Percentiles rank a stretch among this genome's conserved stretches.
Evolutionary conservation across 2,113 vertebrate genomes (phyloP).

Genomic region (Paratilapia polleni): DNA sequence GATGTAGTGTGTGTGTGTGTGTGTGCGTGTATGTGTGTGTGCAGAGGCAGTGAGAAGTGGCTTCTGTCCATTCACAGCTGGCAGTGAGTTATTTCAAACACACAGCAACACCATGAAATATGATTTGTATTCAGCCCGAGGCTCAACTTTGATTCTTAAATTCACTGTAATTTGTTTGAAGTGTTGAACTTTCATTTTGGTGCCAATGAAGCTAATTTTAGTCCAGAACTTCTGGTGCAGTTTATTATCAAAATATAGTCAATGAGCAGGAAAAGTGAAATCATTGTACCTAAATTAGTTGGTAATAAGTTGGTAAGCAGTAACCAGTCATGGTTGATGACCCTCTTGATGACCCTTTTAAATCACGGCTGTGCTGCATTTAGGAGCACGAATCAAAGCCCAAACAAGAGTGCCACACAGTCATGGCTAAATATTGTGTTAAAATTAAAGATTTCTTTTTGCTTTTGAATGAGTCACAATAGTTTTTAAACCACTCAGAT

Average conservation of each 20-base stretch:
- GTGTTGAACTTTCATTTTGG: background rate
- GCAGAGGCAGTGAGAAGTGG: background rate
- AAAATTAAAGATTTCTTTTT: too few relatives aligned
- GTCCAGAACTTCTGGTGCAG: background rate
- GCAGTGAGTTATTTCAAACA: background rate
- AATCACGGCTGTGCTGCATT: background rate
- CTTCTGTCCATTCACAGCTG: background rate
- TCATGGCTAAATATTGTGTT: background rate
- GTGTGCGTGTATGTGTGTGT: background rate
- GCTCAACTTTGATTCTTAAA: background rate
- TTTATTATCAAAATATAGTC: background rate
- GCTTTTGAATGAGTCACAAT: too few relatives aligned
- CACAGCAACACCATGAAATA: background rate
- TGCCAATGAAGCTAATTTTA: background rate
- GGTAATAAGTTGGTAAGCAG: background rate
- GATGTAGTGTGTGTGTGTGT: background rate
- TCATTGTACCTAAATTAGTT: background rate
- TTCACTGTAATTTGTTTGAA: slow-evolving; percentile 4
- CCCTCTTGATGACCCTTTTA: too few relatives aligned
- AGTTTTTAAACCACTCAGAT: too few relatives aligned
- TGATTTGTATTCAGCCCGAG: background rate
- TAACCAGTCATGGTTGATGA: too few relatives aligned
- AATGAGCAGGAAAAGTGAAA: background rate
- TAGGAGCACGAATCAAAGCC: background rate
- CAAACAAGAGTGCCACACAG: background rate